phyloP scores from a whole-genome alignment of 2,113 vertebrate species.

The Pseudopodoces humilis region DNA sequence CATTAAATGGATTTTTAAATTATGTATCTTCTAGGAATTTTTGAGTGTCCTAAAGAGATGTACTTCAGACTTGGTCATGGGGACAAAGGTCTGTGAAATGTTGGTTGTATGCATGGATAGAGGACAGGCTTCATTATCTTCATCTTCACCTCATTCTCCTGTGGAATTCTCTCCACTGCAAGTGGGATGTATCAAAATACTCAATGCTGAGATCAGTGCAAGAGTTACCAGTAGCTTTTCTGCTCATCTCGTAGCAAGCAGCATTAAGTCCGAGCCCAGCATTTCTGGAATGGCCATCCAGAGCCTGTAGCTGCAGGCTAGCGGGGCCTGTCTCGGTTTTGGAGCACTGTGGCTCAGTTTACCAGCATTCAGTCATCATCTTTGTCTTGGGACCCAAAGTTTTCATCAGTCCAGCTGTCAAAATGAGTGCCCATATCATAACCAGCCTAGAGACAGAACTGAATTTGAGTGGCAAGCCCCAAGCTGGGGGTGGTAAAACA shows the following conservation, averaged over 20 bases:
- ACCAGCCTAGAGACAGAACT: neutral
- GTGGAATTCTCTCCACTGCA: neutral
- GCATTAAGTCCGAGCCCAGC: neutral
- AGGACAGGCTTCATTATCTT: neutral
- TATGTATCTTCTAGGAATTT: neutral
- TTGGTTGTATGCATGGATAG: neutral
- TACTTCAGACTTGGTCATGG: neutral
- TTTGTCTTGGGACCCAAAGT: neutral
- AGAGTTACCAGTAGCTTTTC: neutral
- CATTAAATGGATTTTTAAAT: neutral
- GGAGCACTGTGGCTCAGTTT: neutral
- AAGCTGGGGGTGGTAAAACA: neutral
- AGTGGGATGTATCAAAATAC: neutral
- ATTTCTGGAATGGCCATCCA: neutral
- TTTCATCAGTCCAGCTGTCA: neutral
- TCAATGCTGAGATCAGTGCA: neutral
- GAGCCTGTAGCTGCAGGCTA: neutral
- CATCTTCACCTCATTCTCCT: neutral
- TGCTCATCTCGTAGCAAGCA: neutral
- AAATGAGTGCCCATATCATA: neutral
- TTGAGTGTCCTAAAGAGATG: neutral
- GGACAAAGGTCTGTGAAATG: neutral
- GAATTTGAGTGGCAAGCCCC: neutral
- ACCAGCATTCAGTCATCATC: neutral
- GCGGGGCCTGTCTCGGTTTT: neutral